Evolutionary conservation across 2,888 invertebrate genomes (phyloP).

Genomic region (Torymus auratus): DNA sequence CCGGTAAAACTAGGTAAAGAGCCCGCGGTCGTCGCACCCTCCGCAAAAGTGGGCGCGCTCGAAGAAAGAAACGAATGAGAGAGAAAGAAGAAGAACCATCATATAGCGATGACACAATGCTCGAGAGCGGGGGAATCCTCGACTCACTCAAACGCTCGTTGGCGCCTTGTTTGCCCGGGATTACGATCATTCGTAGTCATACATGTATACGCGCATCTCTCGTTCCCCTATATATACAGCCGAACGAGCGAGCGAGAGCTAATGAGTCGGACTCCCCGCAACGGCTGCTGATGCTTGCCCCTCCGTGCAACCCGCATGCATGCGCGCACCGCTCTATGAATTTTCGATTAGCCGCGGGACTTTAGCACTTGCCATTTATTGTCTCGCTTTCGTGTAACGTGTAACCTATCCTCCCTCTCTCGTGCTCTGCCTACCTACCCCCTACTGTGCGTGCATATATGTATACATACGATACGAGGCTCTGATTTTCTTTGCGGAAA

Average conservation of each 20-base stretch:
- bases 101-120: too few species aligned
- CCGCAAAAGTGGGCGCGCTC: too few species aligned
- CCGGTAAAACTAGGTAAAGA: too few species aligned
- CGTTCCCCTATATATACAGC: neutral
- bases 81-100: too few species aligned
- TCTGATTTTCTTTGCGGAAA: neutral
- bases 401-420: too few species aligned
- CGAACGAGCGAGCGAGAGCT: slow-evolving; percentile 7
- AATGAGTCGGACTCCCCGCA: slow-evolving; percentile 52
- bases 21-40: too few species aligned
- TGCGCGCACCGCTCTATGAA: slow-evolving; percentile 46
- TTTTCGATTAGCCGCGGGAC: slow-evolving; percentile 57
- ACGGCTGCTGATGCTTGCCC: neutral
- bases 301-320: neutral
- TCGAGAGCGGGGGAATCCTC: too few species aligned
- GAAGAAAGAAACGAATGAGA: too few species aligned
- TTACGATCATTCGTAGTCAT: slow-evolving; percentile 5
- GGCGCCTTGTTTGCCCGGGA: slow-evolving; percentile 38
- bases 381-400: neutral
- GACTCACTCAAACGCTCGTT: slow-evolving; percentile 43
- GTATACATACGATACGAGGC: neutral
- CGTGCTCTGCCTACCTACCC: too few species aligned
- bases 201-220: neutral
- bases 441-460: too few species aligned
- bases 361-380: slow-evolving; percentile 41